These are phyloP conservation scores for Centroberyx gerrardi DNA, from an alignment of 2,797 vertebrate species.

Conservation along the genomic window DNA sequence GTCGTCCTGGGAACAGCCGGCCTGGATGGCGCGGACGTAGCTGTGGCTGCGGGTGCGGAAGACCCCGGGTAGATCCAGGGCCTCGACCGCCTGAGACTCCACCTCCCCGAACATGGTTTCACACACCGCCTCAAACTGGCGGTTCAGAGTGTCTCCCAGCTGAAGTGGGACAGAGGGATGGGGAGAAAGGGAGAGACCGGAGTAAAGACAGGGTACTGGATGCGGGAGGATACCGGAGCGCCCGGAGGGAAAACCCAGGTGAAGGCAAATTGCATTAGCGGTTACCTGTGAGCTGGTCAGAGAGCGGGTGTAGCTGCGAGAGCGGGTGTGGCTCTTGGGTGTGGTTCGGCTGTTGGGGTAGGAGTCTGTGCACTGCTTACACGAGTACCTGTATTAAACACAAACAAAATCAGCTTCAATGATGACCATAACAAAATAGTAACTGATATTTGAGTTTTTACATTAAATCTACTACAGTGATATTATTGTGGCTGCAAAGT, in stretches of 20 bases:
- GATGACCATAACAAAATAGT: neutral
- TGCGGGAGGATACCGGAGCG: too few relatives aligned
- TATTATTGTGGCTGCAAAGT: too few relatives aligned
- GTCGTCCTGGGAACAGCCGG: constrained; percentile 97
- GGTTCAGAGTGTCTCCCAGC: constrained; percentile 95
- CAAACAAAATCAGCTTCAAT: constrained; percentile 2
- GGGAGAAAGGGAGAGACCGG: neutral
- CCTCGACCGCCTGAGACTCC: constrained; percentile 97
- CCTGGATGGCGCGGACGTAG: constrained; percentile 99
- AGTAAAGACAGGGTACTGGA: neutral
- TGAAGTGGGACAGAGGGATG: constrained; percentile 58
- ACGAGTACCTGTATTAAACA: constrained; percentile 87
- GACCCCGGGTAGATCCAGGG: constrained; percentile 97
- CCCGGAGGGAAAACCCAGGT: too few relatives aligned
- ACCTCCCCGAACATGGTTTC: constrained; percentile 97
- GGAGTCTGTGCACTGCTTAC: constrained; percentile 91
- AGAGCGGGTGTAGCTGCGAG: constrained; percentile 95
- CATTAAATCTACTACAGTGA: too few relatives aligned
- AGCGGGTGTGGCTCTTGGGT: constrained; percentile 93
- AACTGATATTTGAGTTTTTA: too few relatives aligned
- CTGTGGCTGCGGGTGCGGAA: constrained; percentile 99
- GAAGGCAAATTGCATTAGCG: neutral
- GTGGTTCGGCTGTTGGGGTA: constrained; percentile 91
- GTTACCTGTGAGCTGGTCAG: constrained; percentile 97
- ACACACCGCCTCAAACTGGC: constrained; percentile 95